Conservation (phyloP, 2,113 vertebrate species). For the Hirundichthys speculiger region DNA sequence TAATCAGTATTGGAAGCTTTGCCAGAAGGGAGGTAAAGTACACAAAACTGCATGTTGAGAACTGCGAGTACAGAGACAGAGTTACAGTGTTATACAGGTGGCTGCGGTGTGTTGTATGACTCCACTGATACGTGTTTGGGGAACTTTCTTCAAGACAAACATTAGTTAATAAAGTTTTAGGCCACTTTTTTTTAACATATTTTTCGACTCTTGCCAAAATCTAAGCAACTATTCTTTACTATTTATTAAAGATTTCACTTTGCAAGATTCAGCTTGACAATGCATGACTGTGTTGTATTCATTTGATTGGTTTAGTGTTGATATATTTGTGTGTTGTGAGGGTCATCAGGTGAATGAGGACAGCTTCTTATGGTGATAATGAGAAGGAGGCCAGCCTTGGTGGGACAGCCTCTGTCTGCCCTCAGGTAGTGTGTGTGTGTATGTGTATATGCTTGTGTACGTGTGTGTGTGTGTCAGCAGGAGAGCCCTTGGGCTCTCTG, state of each 20-base stretch:
- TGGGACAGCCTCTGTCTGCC: conserved; percentile 80
- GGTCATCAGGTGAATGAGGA: conserved; percentile 78
- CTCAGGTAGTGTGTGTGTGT: conserved; percentile 67
- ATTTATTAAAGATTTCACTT: too few species aligned
- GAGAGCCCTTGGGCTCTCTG: conserved; percentile 83
- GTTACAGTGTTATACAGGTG: conserved; percentile 51
- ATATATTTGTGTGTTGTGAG: conserved; percentile 48
- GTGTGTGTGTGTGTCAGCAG: conserved; percentile 72
- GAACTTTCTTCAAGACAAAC: conserved; percentile 4
- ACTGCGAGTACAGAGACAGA: conserved; percentile 23
- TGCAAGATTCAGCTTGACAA: conserved; percentile 14
- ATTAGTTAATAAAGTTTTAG: conserved; percentile 13
- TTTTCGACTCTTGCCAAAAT: neutral
- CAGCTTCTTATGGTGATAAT: conserved; percentile 81
- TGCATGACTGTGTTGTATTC: conserved; percentile 29
- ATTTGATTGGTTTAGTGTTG: conserved; percentile 46
- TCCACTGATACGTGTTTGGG: neutral
- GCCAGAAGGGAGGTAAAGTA: conserved; percentile 65
- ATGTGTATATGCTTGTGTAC: conserved; percentile 36
- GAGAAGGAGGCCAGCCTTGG: conserved; percentile 79
- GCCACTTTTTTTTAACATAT: neutral
- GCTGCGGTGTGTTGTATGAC: conserved; percentile 9
- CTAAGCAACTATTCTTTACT: neutral
- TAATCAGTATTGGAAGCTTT: conserved; percentile 53
- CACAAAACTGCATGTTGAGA: conserved; percentile 45